Evolutionary conservation across 1,140 invertebrate species (phyloP), one percentile per base, ranked within the genome.

Genomic region (Meloidogyne hapla): DNA sequence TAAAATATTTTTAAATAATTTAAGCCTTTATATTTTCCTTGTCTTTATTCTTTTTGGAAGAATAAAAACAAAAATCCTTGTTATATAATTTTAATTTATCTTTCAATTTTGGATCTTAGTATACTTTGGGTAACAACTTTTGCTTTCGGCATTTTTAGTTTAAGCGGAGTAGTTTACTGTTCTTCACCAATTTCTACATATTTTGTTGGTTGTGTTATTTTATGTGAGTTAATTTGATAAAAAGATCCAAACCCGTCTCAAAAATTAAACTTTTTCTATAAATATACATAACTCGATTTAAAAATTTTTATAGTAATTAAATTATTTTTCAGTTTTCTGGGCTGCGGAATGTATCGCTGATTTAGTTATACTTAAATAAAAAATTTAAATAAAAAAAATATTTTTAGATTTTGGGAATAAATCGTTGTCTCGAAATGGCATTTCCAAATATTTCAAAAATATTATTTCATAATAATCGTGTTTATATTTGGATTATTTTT

Each of bases 31-130:
- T 67, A 67, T 42, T 33, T 42, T 33, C 65, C 65, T 42, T 67
- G 65, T 67, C n/a, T 67, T n/a, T 67, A 67, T n/a, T 67, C 65
- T 33, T 67, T 67, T 33, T 33, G 65, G 28, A 67, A 23, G n/a
- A 67, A 67, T 42, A 33, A n/a, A 67, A 8, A 15, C 5, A 33
- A 38, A n/a, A 67, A 42, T 67, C 28, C 65, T 18, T 67, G 65
- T 42, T 67, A 67, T 42, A 33, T 38, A 21, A 18, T 67, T 33
- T 42, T 67, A 42, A 38, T 67, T 42, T 67, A 42, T 67, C 40
- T 67, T 8, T 33, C 65, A 8, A 67, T 67, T 18, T 33, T 42
- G 28, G 65, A 67, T 42, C 18, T 67, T 42, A 5, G 65, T 5
- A 67, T 23, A n/a, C 65, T 67, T 42, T 67, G 65, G 65, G 40